These are phyloP conservation scores for Chydorus sphaericus DNA, from an alignment of 2,888 invertebrate species.

Conservation along the genomic window DNA sequence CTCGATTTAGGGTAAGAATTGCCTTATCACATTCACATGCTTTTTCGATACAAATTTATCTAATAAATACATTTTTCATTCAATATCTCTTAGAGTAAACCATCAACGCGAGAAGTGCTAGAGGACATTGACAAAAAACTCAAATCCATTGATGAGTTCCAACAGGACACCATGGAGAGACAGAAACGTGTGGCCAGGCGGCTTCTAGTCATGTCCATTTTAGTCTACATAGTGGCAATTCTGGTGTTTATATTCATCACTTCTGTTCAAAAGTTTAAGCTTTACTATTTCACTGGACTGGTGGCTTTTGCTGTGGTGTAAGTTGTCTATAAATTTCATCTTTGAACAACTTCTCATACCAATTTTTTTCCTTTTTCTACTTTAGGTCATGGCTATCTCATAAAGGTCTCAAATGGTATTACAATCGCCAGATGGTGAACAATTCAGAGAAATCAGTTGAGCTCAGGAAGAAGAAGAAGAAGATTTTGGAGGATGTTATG, in stretches of 20 bases:
- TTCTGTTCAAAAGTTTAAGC: slow-evolving; percentile 51
- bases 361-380: neutral
- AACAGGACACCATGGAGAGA: slow-evolving; percentile 58
- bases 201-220: slow-evolving; percentile 44
- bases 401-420: slow-evolving; percentile 72
- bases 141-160: slow-evolving; percentile 61
- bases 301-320: slow-evolving; percentile 69
- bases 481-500: slow-evolving; percentile 86
- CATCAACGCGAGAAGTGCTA: slow-evolving; percentile 38
- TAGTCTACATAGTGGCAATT: slow-evolving; percentile 46
- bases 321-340: slow-evolving; percentile 30
- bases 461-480: slow-evolving; percentile 66
- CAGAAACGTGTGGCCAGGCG: slow-evolving; percentile 69
- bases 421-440: slow-evolving; percentile 59
- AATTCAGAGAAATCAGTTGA: slow-evolving; percentile 56
- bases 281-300: slow-evolving; percentile 62
- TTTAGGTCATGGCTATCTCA: slow-evolving; percentile 60
- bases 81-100: slow-evolving; percentile 37
- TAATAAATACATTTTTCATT: neutral
- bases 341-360: neutral
- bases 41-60: neutral
- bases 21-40: neutral
- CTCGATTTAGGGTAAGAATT: slow-evolving; percentile 5
- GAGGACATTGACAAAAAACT: slow-evolving; percentile 67
- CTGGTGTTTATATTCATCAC: slow-evolving; percentile 64